These are phyloP conservation scores for Neoniphon sammara DNA, from an alignment of 2,797 vertebrate genomes.

Conservation along the genomic window DNA sequence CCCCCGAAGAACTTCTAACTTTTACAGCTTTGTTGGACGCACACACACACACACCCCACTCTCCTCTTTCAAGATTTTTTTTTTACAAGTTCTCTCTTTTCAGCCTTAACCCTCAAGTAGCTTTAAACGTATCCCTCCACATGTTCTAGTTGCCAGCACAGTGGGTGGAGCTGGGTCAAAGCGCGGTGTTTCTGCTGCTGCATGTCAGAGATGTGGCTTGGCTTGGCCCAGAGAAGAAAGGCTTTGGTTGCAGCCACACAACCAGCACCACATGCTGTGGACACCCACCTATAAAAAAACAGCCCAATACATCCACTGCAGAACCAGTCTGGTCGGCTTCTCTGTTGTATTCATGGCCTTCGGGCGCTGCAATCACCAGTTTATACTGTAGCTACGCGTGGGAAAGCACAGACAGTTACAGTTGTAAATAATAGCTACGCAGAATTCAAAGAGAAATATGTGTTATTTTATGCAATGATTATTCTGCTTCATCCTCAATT, in stretches of 20 bases:
- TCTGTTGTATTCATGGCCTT: conserved; percentile 24
- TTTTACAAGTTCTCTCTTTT: conserved; percentile 30
- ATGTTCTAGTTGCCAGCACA: conserved; percentile 43
- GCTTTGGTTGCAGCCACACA: conserved; percentile 51
- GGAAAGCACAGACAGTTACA: conserved; percentile 10
- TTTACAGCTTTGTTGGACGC: conserved; percentile 1
- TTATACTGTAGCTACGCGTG: conserved; percentile 15
- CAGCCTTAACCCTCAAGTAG: conserved; percentile 27
- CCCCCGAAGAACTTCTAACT: neutral
- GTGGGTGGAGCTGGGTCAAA: conserved; percentile 50
- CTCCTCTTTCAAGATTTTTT: conserved; percentile 8
- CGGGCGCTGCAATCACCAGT: neutral
- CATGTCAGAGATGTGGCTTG: conserved; percentile 51
- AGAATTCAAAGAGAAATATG: neutral
- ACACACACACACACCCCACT: neutral
- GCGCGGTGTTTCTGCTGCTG: conserved; percentile 26
- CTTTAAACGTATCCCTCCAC: conserved; percentile 41
- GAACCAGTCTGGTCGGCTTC: conserved; percentile 30
- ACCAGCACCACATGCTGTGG: conserved; percentile 59
- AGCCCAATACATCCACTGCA: conserved; percentile 17
- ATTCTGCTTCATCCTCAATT: conserved; percentile 18
- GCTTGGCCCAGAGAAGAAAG: conserved; percentile 66
- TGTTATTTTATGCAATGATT: neutral
- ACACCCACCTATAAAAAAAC: conserved; percentile 59
- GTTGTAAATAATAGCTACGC: conserved; percentile 2